Evolutionary conservation across 2,113 vertebrate genomes (phyloP), one percentile per base, ranked within the genome.

Genomic region (Stomatorhinus ivindoensis): DNA sequence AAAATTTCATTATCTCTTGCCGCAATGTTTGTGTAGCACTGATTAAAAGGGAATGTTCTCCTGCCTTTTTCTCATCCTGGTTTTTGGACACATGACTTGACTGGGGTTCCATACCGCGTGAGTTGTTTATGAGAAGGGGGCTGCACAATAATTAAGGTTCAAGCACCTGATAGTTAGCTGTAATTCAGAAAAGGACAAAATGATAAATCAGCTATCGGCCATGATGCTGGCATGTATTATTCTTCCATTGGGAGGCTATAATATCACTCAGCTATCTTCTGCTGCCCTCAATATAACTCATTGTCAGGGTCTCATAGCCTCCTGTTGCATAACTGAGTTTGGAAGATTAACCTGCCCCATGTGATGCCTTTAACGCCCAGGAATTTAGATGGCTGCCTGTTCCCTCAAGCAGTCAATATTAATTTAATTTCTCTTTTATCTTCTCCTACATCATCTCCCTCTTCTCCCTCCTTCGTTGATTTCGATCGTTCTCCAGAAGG

Each of bases 381-480:
- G n/a, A 47, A 51, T 87, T 21, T 27, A 35, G 48, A 86, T 53
- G 48, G 50, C 50, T 53, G 44, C 31, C 48, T 53, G 17, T 53
- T 53, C 50, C 50, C 48, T 51, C 50, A 53, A 35, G 85, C 85
- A 87, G 85, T 87, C 85, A 87, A 87, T 87, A 87, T 87, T 87
- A 87, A 87, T 87, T 87, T 87, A 87, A 87, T 53, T 53, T 53
- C n/a, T 87, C 85, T 87, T 87, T 53, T 87, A 53, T 87, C 85
- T 87, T 87, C 85, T 55, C 50, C 85, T 55, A 19, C 85, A 53
- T 87, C 85, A 53, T 53, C 85, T 87, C 27, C 15, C 47, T 39
- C 50, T 87, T 53, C 85, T 53, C 47, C 48, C 85, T 87, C 85
- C 15, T 87, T 87, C 31, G 35, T 39, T 53, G 48, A 17, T 53